Evolutionary conservation across 2,888 invertebrate genomes (phyloP).

Genomic region (Pseudeuparius sepicola): DNA sequence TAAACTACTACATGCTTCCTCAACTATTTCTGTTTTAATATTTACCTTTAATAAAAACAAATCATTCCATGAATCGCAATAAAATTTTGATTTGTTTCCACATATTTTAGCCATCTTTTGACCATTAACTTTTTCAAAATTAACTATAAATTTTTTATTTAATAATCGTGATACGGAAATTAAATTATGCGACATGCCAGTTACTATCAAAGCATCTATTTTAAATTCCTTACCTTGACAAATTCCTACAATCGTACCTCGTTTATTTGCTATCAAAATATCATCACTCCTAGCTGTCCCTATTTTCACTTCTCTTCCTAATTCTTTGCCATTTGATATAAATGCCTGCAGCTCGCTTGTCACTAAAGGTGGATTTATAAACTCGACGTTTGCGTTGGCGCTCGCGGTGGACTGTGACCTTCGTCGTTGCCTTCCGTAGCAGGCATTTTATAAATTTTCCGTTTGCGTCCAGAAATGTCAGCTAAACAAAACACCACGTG

Average conservation of each 20-base stretch:
- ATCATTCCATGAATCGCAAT: constrained; percentile 11
- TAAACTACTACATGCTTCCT: constrained; percentile 6
- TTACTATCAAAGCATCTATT: constrained; percentile 10
- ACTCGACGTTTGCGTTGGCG: no score
- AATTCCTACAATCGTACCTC: constrained; percentile 3
- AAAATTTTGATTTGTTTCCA: constrained; percentile 7
- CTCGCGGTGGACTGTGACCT: no score
- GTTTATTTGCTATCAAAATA: constrained; percentile 7
- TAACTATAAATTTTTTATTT: constrained; percentile 13
- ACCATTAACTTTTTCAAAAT: constrained; percentile 10
- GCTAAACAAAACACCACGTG: no score
- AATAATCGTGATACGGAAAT: constrained; percentile 12
- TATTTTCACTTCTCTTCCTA: constrained; percentile 9
- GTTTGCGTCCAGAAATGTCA: no score
- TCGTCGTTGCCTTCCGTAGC: no score
- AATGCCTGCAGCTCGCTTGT: constrained; percentile 7
- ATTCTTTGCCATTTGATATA: constrained; percentile 4
- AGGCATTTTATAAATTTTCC: no score
- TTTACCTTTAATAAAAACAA: constrained; percentile 15
- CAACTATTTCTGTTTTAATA: constrained; percentile 4
- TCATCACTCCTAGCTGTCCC: constrained; percentile 5
- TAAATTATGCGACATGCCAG: constrained; percentile 13
- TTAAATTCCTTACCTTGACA: constrained; percentile 11
- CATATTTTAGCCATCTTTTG: constrained; percentile 1
- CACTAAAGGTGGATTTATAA: no score